These are phyloP conservation scores for Chinchilla lanigera DNA, from an alignment of 2,113 vertebrate species.

Conservation along the genomic window DNA sequence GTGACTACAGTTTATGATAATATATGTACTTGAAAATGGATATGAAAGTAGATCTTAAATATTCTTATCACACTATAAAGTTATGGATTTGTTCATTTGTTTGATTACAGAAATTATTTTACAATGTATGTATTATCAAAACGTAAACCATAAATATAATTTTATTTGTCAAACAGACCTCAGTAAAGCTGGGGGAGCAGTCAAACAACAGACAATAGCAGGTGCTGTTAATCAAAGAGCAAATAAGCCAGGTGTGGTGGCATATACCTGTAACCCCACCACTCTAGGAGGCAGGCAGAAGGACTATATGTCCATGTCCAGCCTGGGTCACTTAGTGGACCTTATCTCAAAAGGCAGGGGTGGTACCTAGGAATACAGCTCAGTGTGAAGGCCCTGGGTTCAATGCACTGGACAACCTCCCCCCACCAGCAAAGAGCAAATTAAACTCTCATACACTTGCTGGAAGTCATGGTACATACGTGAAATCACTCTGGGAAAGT, in stretches of 20 bases:
- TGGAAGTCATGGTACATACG: neutral
- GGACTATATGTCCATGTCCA: neutral
- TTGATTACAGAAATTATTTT: neutral
- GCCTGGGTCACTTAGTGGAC: neutral
- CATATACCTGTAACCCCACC: neutral
- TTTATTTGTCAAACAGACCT: neutral
- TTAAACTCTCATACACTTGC: neutral
- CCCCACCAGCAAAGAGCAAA: neutral
- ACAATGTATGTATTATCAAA: neutral
- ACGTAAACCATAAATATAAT: neutral
- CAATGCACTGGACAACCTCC: neutral
- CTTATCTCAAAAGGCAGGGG: neutral
- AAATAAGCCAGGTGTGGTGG: neutral
- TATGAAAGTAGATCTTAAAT: neutral
- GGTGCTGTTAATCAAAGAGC: neutral
- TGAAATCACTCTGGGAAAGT: slow-evolving; percentile 11
- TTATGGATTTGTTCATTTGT: neutral
- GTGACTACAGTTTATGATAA: neutral
- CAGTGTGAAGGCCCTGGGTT: neutral
- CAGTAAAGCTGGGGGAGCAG: neutral
- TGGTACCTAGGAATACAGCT: neutral
- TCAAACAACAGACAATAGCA: neutral
- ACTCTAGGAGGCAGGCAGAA: neutral
- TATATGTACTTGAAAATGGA: neutral
- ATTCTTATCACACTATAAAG: neutral